Evolutionary conservation across 2,888 invertebrate species (phyloP).

Genomic region (Ennomos fuscantarius): DNA sequence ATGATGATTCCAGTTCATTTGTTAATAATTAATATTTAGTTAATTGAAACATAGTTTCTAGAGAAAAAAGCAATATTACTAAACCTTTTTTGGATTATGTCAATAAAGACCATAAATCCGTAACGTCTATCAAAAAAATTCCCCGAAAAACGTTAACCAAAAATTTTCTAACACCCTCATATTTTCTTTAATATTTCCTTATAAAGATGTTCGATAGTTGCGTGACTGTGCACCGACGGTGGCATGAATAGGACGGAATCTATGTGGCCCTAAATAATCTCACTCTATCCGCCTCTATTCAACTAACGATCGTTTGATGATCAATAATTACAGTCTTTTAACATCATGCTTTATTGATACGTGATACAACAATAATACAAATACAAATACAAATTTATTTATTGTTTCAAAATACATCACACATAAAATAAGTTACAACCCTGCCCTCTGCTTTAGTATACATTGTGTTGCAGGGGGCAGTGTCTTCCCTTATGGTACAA

Average conservation of each 20-base stretch:
- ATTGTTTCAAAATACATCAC: too few species aligned
- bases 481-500: too few species aligned
- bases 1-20: too few species aligned
- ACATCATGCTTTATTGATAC: background rate
- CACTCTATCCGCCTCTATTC: constrained; percentile 32
- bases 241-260: constrained; percentile 44
- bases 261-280: constrained; percentile 41
- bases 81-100: background rate
- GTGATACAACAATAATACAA: background rate
- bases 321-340: constrained; percentile 18
- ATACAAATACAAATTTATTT: too few species aligned
- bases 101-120: too few species aligned
- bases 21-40: too few species aligned
- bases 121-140: constrained; percentile 17
- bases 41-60: too few species aligned
- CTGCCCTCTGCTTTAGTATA: too few species aligned
- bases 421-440: too few species aligned
- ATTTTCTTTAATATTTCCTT: too few species aligned
- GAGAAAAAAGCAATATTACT: constrained; percentile 11
- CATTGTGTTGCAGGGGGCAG: too few species aligned
- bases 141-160: constrained; percentile 15
- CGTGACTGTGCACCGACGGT: constrained; percentile 39
- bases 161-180: constrained; percentile 9
- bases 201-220: constrained; percentile 28
- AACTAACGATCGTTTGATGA: constrained; percentile 42